Evolutionary conservation across 2,888 invertebrate genomes (phyloP).

Genomic region (Parochlus steinenii): DNA sequence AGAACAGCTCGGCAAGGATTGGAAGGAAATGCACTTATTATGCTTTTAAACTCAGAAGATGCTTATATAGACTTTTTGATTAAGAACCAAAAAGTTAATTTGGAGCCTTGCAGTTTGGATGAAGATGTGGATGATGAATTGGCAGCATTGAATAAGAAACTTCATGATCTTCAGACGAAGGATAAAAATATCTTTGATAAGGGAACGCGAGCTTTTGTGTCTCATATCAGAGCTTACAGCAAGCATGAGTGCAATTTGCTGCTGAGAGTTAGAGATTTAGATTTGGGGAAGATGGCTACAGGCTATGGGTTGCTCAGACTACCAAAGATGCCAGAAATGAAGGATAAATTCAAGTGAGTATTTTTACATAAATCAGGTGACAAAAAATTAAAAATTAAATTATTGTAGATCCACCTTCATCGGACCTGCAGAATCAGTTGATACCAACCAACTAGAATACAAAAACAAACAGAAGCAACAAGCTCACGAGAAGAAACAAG

Average conservation of each 20-base stretch:
- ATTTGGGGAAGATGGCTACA: constrained; percentile 66
- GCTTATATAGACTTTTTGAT: constrained; percentile 80
- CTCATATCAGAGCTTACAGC: constrained; percentile 81
- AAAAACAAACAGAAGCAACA: constrained; percentile 63
- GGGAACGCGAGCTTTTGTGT: constrained; percentile 84
- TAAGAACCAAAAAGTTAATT: constrained; percentile 70
- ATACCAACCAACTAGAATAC: constrained; percentile 60
- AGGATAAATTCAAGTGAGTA: constrained; percentile 37
- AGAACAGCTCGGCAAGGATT: constrained; percentile 86
- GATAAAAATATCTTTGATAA: constrained; percentile 74
- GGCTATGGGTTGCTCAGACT: constrained; percentile 81
- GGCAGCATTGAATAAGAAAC: constrained; percentile 34
- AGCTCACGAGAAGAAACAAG: constrained; percentile 51
- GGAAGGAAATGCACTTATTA: constrained; percentile 69
- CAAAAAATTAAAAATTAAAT: too few relatives aligned
- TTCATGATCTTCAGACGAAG: constrained; percentile 44
- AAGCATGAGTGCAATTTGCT: constrained; percentile 92
- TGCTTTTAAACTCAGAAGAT: constrained; percentile 73
- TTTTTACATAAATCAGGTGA: constrained; percentile 34
- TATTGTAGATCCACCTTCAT: constrained; percentile 33
- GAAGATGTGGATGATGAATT: constrained; percentile 17
- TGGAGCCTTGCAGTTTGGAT: constrained; percentile 25
- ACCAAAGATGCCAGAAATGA: constrained; percentile 92
- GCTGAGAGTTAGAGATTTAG: constrained; percentile 72
- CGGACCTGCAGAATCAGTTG: constrained; percentile 37